A percentile compares a stretch with the other conserved stretches of the same genome.
phyloP scores from a whole-genome alignment of 2,888 invertebrate genomes.

The Uloborus plumipes region DNA sequence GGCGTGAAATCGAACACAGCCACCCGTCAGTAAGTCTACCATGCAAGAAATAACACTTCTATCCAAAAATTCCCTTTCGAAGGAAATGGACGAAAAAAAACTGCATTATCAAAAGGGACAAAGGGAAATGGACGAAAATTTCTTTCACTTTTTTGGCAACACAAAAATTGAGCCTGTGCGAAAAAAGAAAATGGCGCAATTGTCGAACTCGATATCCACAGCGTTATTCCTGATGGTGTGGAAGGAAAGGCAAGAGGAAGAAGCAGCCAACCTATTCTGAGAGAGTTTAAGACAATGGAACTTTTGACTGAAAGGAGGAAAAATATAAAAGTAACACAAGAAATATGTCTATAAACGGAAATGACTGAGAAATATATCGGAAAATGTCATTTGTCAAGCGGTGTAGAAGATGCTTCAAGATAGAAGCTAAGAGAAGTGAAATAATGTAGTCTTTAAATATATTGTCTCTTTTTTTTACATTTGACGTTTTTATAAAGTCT shows the following conservation, averaged over 20 bases:
- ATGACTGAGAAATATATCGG: conserved; percentile 29
- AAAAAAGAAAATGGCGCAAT: conserved; percentile 23
- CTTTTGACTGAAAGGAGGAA: neutral
- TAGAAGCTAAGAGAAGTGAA: conserved; percentile 20
- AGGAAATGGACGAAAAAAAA: neutral
- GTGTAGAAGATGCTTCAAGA: conserved; percentile 12
- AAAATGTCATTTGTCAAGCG: conserved; percentile 40
- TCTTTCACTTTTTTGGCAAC: too few relatives aligned
- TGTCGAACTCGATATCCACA: neutral
- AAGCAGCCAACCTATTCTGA: neutral
- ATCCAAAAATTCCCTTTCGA: too few relatives aligned
- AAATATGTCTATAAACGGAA: conserved; percentile 14
- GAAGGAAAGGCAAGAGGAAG: too few relatives aligned
- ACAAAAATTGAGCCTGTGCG: neutral
- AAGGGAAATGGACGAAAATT: conserved; percentile 7
- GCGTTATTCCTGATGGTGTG: too few relatives aligned
- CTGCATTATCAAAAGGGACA: conserved; percentile 6
- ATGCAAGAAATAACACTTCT: too few relatives aligned
- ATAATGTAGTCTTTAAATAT: too few relatives aligned
- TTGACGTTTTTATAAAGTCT: neutral
- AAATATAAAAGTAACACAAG: neutral
- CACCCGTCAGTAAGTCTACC: too few relatives aligned
- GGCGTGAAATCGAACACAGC: too few relatives aligned
- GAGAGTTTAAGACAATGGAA: conserved; percentile 23
- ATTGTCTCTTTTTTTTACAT: neutral